Evolutionary conservation across 1,140 invertebrate species (phyloP).

Genomic region (Drosophila kanapiae): DNA sequence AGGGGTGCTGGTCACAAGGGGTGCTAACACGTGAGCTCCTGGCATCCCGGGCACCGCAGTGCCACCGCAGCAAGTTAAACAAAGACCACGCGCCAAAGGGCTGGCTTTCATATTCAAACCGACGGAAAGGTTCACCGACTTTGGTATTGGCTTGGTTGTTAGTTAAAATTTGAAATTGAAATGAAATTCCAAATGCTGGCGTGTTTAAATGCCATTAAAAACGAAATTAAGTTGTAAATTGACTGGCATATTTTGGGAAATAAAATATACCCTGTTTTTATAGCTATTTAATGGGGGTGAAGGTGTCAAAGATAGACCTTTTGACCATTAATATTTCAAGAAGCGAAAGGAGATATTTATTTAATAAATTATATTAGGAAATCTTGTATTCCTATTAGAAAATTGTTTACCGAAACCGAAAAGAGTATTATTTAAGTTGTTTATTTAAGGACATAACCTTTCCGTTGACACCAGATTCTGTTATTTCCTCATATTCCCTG

Average conservation of each 20-base stretch:
- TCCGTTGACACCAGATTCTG: background rate
- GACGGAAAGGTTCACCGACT: conserved; percentile 11
- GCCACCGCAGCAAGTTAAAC: conserved; percentile 36
- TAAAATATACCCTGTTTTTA: background rate
- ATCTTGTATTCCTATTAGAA: background rate
- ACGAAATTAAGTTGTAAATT: conserved; percentile 7
- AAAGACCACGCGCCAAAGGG: conserved; percentile 18
- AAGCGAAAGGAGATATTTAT: background rate
- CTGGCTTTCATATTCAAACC: conserved; percentile 2
- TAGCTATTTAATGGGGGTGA: too few relatives aligned
- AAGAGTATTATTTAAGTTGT: background rate
- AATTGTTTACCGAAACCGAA: background rate
- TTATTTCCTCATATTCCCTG: conserved; percentile 6
- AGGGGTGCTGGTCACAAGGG: background rate
- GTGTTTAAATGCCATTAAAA: conserved; percentile 2
- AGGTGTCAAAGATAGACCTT: background rate
- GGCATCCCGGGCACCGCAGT: background rate
- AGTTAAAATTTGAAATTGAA: conserved; percentile 1
- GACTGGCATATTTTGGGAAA: background rate
- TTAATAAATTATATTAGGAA: background rate
- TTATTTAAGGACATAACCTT: background rate
- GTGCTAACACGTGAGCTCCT: conserved; percentile 5
- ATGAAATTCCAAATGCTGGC: background rate
- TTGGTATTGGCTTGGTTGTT: background rate
- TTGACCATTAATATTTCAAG: background rate